phyloP scores from a whole-genome alignment of 2,113 vertebrate genomes.

The Bombycilla garrulus region DNA sequence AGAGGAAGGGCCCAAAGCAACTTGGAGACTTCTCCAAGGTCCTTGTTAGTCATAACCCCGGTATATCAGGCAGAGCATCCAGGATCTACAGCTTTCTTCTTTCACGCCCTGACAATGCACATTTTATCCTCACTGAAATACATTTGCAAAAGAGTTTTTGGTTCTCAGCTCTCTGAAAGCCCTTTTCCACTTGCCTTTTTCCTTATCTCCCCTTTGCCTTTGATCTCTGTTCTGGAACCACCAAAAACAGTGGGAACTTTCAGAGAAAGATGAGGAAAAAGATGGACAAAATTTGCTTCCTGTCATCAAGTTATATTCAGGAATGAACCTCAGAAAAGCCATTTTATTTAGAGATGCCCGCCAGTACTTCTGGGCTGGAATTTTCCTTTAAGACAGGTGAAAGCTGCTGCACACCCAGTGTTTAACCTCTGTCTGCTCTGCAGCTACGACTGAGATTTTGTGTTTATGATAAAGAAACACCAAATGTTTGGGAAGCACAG shows the following conservation, averaged over 20 bases:
- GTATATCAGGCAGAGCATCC: neutral
- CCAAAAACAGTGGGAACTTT: neutral
- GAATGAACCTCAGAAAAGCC: neutral
- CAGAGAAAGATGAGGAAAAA: neutral
- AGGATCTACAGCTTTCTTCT: neutral
- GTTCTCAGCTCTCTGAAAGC: neutral
- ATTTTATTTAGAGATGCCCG: neutral
- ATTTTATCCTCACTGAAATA: neutral
- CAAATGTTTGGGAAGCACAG: neutral
- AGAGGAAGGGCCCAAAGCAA: neutral
- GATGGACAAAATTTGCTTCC: neutral
- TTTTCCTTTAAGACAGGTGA: slow-evolving; percentile 15
- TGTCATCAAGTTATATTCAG: neutral
- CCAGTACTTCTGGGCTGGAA: neutral
- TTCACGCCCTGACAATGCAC: fast-evolving
- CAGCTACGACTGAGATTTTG: neutral
- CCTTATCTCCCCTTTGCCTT: neutral
- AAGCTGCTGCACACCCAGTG: neutral
- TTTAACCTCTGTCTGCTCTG: neutral
- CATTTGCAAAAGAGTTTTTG: neutral
- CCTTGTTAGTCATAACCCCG: neutral
- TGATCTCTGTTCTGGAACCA: neutral
- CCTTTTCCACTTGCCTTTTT: neutral
- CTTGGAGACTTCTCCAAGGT: neutral
- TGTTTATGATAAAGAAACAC: neutral